A percentile compares a stretch with the other conserved stretches of the same genome.
Conservation (phyloP, 2,797 vertebrate genomes). For the Falco biarmicus region DNA sequence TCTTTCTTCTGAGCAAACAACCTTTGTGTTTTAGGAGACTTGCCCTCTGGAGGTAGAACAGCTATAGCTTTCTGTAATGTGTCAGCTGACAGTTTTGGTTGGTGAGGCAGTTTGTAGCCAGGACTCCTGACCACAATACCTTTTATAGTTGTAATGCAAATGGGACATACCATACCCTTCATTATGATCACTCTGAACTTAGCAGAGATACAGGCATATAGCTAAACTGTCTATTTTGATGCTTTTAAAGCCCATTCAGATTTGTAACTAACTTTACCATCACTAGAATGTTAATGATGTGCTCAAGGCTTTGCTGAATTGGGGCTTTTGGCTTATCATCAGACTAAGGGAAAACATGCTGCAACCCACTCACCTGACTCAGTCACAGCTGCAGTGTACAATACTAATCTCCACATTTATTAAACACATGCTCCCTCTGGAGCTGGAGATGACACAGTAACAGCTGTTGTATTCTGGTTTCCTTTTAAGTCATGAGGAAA, state of each 20-base stretch:
- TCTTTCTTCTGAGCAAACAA: neutral
- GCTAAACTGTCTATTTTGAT: neutral
- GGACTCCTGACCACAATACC: neutral
- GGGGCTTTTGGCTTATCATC: neutral
- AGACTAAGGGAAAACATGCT: neutral
- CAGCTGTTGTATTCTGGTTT: conserved; percentile 17
- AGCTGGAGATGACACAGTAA: conserved; percentile 46
- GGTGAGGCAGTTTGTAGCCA: neutral
- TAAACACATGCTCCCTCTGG: conserved; percentile 61
- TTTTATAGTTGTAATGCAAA: neutral
- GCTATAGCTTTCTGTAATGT: neutral
- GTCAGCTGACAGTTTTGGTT: neutral
- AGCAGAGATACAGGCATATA: neutral
- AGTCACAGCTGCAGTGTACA: neutral
- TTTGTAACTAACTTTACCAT: neutral
- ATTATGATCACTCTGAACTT: neutral
- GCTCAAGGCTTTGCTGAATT: neutral
- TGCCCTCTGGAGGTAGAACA: neutral
- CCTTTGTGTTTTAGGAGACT: neutral
- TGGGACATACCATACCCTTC: neutral
- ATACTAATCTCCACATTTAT: conserved; percentile 27
- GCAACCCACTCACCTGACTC: neutral
- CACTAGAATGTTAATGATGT: neutral
- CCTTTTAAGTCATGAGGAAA: neutral
- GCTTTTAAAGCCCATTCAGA: neutral